Conservation (phyloP, 2,113 vertebrate genomes). For the Ursus arctos region DNA sequence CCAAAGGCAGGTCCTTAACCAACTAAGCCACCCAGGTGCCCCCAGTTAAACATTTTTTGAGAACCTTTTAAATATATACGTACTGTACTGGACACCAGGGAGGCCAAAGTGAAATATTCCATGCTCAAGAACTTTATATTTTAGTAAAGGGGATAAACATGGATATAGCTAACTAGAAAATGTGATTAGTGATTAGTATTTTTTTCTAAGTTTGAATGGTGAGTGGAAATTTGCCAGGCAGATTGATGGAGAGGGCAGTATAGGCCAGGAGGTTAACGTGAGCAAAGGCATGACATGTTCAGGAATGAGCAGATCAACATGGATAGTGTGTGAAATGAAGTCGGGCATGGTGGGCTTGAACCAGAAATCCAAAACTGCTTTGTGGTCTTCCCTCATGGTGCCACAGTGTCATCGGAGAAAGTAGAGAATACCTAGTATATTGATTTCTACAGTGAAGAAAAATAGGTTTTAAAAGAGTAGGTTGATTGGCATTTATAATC, state of each 20-base stretch:
- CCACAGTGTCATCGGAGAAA: background rate
- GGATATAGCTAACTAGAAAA: background rate
- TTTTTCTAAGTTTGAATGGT: background rate
- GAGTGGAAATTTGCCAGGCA: background rate
- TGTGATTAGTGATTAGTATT: background rate
- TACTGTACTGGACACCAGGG: background rate
- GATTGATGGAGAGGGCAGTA: background rate
- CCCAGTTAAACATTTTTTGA: background rate
- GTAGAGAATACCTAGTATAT: background rate
- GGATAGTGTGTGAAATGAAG: background rate
- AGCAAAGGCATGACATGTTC: background rate
- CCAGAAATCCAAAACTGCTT: background rate
- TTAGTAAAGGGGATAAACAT: background rate
- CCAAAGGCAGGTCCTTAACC: background rate
- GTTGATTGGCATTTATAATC: background rate
- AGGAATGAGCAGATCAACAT: background rate
- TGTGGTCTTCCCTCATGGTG: background rate
- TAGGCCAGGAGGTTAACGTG: background rate
- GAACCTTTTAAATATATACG: background rate
- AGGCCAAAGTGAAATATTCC: background rate
- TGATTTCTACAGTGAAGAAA: background rate
- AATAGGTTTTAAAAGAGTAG: background rate
- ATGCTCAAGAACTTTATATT: constrained; percentile 7
- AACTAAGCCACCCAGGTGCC: background rate
- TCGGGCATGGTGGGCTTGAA: background rate